Evolutionary conservation across 2,113 vertebrate species (phyloP).

Genomic region (Harpagus bidentatus): DNA sequence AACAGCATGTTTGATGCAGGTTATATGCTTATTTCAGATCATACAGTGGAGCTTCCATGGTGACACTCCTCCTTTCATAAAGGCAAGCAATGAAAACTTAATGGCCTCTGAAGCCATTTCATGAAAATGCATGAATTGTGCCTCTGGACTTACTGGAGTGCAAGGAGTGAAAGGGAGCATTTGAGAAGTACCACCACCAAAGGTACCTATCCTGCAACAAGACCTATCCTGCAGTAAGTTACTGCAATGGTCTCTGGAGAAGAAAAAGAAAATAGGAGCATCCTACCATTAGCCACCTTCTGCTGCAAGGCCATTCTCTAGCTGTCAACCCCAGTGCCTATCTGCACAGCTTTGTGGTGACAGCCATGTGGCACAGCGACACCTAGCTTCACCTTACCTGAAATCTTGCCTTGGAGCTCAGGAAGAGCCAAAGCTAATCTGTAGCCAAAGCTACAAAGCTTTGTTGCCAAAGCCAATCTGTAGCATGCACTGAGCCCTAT

Average conservation of each 20-base stretch:
- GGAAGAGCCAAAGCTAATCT: background rate
- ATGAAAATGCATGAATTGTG: background rate
- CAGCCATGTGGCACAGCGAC: background rate
- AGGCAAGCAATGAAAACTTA: background rate
- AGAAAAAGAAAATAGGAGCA: background rate
- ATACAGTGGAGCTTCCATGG: background rate
- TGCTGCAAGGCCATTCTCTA: background rate
- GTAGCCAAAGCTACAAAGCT: background rate
- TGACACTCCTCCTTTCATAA: background rate
- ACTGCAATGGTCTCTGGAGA: background rate
- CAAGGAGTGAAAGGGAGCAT: background rate
- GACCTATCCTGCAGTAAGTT: background rate
- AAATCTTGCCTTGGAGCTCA: background rate
- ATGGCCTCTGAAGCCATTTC: background rate
- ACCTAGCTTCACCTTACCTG: background rate
- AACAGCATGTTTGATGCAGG: background rate
- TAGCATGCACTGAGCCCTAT: background rate
- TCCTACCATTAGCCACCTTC: background rate
- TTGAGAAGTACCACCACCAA: background rate
- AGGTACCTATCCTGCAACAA: background rate
- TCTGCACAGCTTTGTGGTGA: background rate
- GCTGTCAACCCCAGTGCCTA: background rate
- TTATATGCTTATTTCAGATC: background rate
- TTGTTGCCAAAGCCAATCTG: background rate
- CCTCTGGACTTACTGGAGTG: background rate